Evolutionary conservation across 1,140 invertebrate genomes (phyloP).

Genomic region (Drosophila sp.): DNA sequence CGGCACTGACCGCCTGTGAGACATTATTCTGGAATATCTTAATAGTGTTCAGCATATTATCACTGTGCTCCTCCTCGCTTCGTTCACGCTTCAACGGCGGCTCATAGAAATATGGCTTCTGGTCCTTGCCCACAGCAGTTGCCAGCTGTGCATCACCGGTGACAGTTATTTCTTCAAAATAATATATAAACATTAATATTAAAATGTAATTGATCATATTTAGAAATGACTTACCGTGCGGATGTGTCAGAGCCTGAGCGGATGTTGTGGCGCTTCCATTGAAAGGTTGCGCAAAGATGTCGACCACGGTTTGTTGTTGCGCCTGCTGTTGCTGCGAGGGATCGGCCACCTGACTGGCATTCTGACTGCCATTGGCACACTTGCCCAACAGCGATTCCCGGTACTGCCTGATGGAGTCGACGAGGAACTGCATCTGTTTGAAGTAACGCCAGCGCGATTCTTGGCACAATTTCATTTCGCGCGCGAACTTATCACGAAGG

Average conservation of each 20-base stretch:
- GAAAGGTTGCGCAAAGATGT: slow-evolving; percentile 78
- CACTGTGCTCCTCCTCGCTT: slow-evolving; percentile 77
- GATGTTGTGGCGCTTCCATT: slow-evolving; percentile 78
- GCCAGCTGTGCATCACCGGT: slow-evolving; percentile 77
- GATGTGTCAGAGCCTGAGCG: slow-evolving; percentile 77
- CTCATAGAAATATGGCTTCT: slow-evolving; percentile 82
- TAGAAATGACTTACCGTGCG: slow-evolving; percentile 61
- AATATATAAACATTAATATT: too few species aligned
- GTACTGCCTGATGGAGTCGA: slow-evolving; percentile 80
- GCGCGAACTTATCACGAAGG: slow-evolving; percentile 79
- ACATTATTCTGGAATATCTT: slow-evolving; percentile 82
- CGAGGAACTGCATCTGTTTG: slow-evolving; percentile 81
- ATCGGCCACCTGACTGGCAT: slow-evolving; percentile 75
- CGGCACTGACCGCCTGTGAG: slow-evolving; percentile 80
- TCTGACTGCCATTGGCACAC: slow-evolving; percentile 70
- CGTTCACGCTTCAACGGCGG: slow-evolving; percentile 79
- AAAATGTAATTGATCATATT: too few species aligned
- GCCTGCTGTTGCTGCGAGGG: slow-evolving; percentile 76
- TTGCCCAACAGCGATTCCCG: slow-evolving; percentile 78
- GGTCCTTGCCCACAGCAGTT: slow-evolving; percentile 74
- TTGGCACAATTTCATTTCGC: slow-evolving; percentile 81
- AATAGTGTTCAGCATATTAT: slow-evolving; percentile 80
- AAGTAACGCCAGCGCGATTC: slow-evolving; percentile 83
- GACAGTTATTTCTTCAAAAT: slow-evolving; percentile 72
- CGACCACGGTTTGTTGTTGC: slow-evolving; percentile 77